These are phyloP conservation scores for Anastrepha ludens DNA, from an alignment of 1,140 invertebrate species.

Conservation along the genomic window DNA sequence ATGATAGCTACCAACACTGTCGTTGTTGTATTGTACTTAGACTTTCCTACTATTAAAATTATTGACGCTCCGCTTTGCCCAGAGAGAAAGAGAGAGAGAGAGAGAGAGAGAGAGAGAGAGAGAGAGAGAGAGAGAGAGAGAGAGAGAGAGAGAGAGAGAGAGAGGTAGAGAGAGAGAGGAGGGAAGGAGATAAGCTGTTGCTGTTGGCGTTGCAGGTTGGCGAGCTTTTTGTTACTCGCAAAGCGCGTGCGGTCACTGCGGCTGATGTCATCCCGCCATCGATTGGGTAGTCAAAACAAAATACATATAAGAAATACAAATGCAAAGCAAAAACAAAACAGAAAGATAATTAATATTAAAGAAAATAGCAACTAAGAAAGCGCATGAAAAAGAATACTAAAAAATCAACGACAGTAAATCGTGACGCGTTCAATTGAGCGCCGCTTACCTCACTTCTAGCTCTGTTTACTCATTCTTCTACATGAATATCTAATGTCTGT, in stretches of 20 bases:
- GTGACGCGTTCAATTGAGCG: slow-evolving; percentile 8
- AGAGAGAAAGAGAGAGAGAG: no score
- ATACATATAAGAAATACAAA: neutral
- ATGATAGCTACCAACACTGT: no score
- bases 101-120: no score
- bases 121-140: no score
- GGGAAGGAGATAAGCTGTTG: no score
- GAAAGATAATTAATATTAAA: neutral
- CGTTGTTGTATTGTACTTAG: no score
- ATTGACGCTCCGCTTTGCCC: no score
- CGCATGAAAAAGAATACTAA: neutral
- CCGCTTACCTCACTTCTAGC: neutral
- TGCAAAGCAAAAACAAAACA: neutral
- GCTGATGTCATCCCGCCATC: slow-evolving; percentile 29
- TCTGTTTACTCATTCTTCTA: no score
- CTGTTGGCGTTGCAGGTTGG: neutral
- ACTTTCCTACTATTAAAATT: no score
- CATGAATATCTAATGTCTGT: neutral
- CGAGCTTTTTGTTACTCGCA: neutral
- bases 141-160: no score
- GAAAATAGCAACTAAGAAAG: neutral
- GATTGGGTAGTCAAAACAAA: slow-evolving; percentile 38
- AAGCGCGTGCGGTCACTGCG: neutral
- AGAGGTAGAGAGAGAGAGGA: no score
- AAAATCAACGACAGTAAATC: slow-evolving; percentile 8